A percentile compares a stretch with the other conserved stretches of the same genome.
phyloP scores from a whole-genome alignment of 2,113 vertebrate species.

The Piaya cayana region DNA sequence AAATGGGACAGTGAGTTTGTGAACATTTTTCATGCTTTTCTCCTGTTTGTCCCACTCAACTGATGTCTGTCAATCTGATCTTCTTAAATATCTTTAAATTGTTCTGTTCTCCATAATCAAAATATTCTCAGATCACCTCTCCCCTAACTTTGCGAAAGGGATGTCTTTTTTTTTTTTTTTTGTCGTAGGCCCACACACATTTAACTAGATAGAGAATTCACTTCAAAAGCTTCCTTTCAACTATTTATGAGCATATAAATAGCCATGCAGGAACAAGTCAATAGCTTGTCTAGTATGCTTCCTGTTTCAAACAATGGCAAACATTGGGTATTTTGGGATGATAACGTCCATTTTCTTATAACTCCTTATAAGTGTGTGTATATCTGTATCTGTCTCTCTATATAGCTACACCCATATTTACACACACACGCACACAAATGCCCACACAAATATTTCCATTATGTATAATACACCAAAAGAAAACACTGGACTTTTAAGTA shows the following conservation, averaged over 20 bases:
- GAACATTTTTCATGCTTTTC: not conserved
- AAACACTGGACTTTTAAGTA: not conserved
- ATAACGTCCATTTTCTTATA: not conserved
- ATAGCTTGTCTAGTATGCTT: slow-evolving; percentile 38
- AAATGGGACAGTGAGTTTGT: slow-evolving; percentile 25
- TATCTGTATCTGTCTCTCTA: not conserved
- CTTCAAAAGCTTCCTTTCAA: slow-evolving; percentile 62
- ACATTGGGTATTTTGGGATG: not conserved
- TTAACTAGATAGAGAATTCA: slow-evolving; percentile 1
- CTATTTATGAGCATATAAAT: slow-evolving; percentile 32
- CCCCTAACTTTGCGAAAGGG: not conserved
- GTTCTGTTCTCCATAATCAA: not conserved
- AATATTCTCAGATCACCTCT: not conserved
- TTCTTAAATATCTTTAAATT: not conserved
- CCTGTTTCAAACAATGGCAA: slow-evolving; percentile 57
- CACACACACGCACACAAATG: not conserved
- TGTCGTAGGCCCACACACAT: not conserved
- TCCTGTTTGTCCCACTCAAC: not conserved
- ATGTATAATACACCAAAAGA: not conserved
- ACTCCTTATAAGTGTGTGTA: not conserved
- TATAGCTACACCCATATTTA: not conserved
- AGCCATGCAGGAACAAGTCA: slow-evolving; percentile 47
- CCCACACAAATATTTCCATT: not conserved
- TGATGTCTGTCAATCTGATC: not conserved
- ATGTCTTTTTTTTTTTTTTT: not conserved